Conservation (phyloP, 2,888 invertebrate species). For the Microctonus aethiopoides region DNA sequence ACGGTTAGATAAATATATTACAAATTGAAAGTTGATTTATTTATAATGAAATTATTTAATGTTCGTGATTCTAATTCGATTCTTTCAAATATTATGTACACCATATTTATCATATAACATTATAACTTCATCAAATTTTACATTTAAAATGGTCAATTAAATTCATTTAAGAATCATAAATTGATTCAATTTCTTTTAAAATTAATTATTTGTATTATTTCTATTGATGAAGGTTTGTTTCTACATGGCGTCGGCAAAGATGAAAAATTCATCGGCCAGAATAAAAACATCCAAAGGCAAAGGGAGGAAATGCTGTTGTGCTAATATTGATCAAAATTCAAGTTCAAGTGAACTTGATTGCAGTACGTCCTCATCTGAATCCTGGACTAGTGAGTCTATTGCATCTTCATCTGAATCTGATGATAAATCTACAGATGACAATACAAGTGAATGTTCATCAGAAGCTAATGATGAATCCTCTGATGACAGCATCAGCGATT, state of each 20-base stretch:
- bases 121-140: too few relatives aligned
- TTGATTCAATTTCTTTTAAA: too few relatives aligned
- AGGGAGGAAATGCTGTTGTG: background rate
- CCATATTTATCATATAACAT: background rate
- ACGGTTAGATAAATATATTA: background rate
- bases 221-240: background rate
- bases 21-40: background rate
- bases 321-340: background rate
- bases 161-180: too few relatives aligned
- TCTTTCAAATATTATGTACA: background rate
- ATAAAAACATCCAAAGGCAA: background rate
- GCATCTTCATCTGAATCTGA: too few relatives aligned
- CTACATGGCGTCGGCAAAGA: background rate
- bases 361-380: slow-evolving; percentile 28
- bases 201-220: background rate
- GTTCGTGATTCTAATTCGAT: background rate
- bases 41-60: background rate
- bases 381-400: slow-evolving; percentile 18
- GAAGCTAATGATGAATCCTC: slow-evolving; percentile 24
- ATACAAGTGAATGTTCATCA: slow-evolving; percentile 15
- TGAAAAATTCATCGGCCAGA: background rate
- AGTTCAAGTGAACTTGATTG: slow-evolving; percentile 17
- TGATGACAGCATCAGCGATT: slow-evolving; percentile 19
- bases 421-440: too few relatives aligned
- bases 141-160: too few relatives aligned